phyloP scores from a whole-genome alignment of 1,140 invertebrate species.

The Rhynchophorus ferrugineus region DNA sequence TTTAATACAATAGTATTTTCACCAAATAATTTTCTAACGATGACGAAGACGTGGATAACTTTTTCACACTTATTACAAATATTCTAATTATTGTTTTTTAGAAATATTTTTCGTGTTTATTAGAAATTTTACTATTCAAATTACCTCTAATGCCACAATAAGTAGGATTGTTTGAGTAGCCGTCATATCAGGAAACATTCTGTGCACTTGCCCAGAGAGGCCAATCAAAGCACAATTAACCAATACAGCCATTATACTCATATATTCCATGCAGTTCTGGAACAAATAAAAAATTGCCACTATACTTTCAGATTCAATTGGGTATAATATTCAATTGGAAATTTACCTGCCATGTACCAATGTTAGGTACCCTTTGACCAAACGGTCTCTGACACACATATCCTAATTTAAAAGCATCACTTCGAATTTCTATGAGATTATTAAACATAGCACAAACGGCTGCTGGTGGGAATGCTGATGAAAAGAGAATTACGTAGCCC shows the following conservation, averaged over 20 bases:
- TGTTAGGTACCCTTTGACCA: conserved; percentile 81
- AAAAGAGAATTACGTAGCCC: conserved; percentile 94
- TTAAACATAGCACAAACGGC: conserved; percentile 88
- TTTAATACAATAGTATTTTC: too few relatives aligned
- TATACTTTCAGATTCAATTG: not conserved
- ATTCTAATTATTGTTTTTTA: too few relatives aligned
- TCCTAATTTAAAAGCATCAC: conserved; percentile 94
- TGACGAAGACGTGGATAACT: too few relatives aligned
- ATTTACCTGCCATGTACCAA: conserved; percentile 92
- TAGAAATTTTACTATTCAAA: conserved; percentile 13
- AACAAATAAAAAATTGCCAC: not conserved
- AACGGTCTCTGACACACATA: conserved; percentile 91
- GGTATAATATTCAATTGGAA: not conserved
- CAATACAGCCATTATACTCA: conserved; percentile 86
- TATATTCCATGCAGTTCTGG: conserved; percentile 85
- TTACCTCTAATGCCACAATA: conserved; percentile 76
- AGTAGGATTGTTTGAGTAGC: conserved; percentile 77
- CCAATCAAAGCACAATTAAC: conserved; percentile 94
- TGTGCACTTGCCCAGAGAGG: conserved; percentile 80
- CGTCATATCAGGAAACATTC: conserved; percentile 80
- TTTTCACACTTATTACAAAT: too few relatives aligned
- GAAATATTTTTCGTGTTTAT: too few relatives aligned
- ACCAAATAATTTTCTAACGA: too few relatives aligned
- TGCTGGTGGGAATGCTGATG: conserved; percentile 90
- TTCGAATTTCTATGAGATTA: conserved; percentile 88